Conservation (phyloP, 2,888 invertebrate genomes). For the Lamproptera curius region DNA sequence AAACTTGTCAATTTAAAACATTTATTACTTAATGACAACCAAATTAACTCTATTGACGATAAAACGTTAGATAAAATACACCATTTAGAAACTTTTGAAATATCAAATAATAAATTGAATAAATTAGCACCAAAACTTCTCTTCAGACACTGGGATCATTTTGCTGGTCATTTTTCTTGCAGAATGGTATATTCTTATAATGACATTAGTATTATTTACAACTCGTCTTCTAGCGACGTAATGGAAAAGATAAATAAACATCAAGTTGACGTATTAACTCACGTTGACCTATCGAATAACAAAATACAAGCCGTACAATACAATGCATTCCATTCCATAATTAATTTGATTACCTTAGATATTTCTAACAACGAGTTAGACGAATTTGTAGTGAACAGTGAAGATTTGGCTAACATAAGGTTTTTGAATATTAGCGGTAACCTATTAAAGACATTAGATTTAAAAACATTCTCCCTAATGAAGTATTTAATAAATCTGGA, state of each 20-base stretch:
- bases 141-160: slow-evolving; percentile 58
- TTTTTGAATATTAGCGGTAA: slow-evolving; percentile 60
- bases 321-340: slow-evolving; percentile 54
- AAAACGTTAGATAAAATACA: slow-evolving; percentile 52
- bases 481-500: slow-evolving; percentile 57
- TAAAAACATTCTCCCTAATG: slow-evolving; percentile 53
- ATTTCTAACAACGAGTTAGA: slow-evolving; percentile 52
- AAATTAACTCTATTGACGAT: slow-evolving; percentile 49
- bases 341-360: slow-evolving; percentile 46
- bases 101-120: slow-evolving; percentile 54
- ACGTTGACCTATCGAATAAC: slow-evolving; percentile 61
- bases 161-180: slow-evolving; percentile 44
- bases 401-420: slow-evolving; percentile 45
- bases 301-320: slow-evolving; percentile 49
- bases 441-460: slow-evolving; percentile 42
- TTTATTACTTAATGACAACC: slow-evolving; percentile 51
- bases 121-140: slow-evolving; percentile 48
- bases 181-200: slow-evolving; percentile 60
- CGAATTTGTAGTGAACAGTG: slow-evolving; percentile 46
- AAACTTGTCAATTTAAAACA: slow-evolving; percentile 51
- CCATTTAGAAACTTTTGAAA: slow-evolving; percentile 62
- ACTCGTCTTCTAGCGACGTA: slow-evolving; percentile 40
- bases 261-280: slow-evolving; percentile 42
- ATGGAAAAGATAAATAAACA: slow-evolving; percentile 20
- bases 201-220: slow-evolving; percentile 44